A percentile compares a stretch with the other conserved stretches of the same genome.
Evolutionary conservation across 2,888 invertebrate species (phyloP).

Genomic region (Eugnorisma glareosa): DNA sequence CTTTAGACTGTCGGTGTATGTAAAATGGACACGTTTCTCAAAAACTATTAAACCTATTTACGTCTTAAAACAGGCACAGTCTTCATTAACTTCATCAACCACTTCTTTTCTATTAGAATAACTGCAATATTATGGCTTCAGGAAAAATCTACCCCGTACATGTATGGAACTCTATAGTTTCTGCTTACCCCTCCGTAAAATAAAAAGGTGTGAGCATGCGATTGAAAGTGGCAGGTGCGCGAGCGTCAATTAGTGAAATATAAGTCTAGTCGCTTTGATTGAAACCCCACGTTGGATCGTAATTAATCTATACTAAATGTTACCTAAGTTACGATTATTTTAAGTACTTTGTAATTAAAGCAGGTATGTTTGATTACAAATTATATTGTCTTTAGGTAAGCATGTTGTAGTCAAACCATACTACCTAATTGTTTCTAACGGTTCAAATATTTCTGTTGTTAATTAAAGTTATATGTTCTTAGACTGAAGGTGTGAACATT

Average conservation of each 20-base stretch:
- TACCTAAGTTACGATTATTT: background rate
- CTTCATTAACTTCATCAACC: background rate
- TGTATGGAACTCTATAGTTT: background rate
- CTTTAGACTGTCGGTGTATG: background rate
- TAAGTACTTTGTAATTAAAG: conserved; percentile 7
- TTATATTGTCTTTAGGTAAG: background rate
- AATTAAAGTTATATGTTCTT: background rate
- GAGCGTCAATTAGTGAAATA: conserved; percentile 40
- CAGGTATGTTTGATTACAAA: conserved; percentile 7
- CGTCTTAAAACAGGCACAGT: background rate
- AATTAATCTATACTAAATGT: conserved; percentile 37
- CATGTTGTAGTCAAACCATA: background rate
- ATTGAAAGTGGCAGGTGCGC: background rate
- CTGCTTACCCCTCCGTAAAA: background rate
- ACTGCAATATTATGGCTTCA: background rate
- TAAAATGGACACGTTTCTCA: background rate
- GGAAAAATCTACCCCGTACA: background rate
- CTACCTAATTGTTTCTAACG: background rate
- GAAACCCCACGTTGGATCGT: conserved; percentile 29
- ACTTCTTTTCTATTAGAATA: background rate
- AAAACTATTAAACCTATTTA: background rate
- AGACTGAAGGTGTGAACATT: background rate
- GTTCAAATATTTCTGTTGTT: background rate
- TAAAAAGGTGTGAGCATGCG: background rate
- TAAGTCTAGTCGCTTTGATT: conserved; percentile 49